phyloP scores from a whole-genome alignment of 2,888 invertebrate genomes.

The Gibbula magus region DNA sequence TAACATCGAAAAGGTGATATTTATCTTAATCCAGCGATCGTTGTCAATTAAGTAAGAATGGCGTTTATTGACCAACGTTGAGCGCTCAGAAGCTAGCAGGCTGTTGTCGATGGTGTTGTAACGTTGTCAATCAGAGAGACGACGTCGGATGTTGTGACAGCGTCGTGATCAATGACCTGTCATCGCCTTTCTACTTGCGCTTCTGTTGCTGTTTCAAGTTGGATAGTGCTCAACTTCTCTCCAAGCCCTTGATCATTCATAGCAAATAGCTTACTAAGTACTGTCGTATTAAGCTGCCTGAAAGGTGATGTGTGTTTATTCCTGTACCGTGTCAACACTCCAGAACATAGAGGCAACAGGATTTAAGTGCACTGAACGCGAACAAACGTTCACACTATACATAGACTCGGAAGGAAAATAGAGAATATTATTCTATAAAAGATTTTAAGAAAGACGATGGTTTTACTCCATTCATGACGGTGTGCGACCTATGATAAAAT shows the following conservation, averaged over 20 bases:
- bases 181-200: not conserved
- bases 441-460: not conserved
- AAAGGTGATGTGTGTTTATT: conserved; percentile 4
- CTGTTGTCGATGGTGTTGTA: not conserved
- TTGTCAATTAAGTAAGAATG: not conserved
- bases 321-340: not conserved
- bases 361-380: not conserved
- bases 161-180: not conserved
- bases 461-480: not conserved
- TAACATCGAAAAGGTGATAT: not conserved
- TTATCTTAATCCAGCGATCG: not conserved
- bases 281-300: not conserved
- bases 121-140: not conserved
- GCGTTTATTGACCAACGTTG: not conserved
- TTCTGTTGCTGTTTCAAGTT: not conserved
- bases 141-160: not conserved
- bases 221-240: not conserved
- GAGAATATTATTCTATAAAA: not conserved
- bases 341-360: not conserved
- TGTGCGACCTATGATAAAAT: not conserved
- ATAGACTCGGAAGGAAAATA: not conserved
- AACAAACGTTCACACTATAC: not conserved
- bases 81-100: not conserved
- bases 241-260: not conserved
- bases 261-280: not conserved